These are phyloP conservation scores for Conistra vaccinii DNA, from an alignment of 2,888 invertebrate species.

Conservation along the genomic window DNA sequence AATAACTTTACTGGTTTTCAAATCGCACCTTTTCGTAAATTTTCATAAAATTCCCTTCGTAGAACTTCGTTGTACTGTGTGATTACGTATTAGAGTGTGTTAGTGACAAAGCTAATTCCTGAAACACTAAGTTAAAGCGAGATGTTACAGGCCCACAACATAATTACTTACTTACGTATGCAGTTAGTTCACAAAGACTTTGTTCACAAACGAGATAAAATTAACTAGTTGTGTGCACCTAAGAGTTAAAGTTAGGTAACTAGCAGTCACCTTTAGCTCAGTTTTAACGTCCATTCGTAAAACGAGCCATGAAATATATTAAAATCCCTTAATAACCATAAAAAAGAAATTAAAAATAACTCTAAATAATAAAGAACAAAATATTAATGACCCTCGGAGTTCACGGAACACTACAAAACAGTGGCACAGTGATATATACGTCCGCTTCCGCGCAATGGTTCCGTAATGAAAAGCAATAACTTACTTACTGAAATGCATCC, in stretches of 20 bases:
- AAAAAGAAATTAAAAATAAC: neutral
- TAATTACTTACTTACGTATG: neutral
- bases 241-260: neutral
- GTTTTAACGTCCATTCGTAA: neutral
- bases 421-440: constrained; percentile 10
- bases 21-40: no score
- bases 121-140: neutral
- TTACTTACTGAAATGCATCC: constrained; percentile 35
- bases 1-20: no score
- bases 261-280: neutral
- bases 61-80: neutral
- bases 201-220: neutral
- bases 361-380: neutral
- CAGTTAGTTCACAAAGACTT: neutral
- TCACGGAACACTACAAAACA: constrained; percentile 32
- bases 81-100: neutral
- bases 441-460: constrained; percentile 34
- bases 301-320: neutral
- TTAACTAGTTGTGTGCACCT: neutral
- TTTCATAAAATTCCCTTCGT: neutral
- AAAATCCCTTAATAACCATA: no score
- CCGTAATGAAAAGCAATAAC: constrained; percentile 35
- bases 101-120: no score
- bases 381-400: constrained; percentile 1
- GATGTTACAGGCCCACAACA: neutral